Conservation (phyloP, 2,888 invertebrate species). For the Pyrrhia umbra region DNA sequence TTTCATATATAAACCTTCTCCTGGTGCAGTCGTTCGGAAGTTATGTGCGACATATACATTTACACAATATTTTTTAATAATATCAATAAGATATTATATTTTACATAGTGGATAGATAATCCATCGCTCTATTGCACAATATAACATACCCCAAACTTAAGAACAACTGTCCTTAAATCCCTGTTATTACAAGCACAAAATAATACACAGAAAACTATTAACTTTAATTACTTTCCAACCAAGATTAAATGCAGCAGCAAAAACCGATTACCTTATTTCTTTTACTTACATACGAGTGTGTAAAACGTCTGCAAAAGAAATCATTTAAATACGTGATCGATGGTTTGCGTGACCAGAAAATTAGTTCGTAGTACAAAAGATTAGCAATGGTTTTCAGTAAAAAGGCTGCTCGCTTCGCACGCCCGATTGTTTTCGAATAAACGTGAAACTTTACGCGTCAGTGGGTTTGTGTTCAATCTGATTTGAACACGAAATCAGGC, state of each 20-base stretch:
- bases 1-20: too few species aligned
- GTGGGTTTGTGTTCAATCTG: conserved; percentile 29
- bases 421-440: conserved; percentile 50
- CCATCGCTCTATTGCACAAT: too few species aligned
- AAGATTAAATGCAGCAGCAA: conserved; percentile 29
- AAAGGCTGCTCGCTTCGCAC: conserved; percentile 31
- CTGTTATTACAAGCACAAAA: too few species aligned
- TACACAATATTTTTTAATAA: too few species aligned
- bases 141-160: too few species aligned
- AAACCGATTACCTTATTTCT: conserved; percentile 2
- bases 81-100: too few species aligned
- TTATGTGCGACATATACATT: too few species aligned
- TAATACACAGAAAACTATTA: too few species aligned
- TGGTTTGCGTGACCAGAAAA: conserved; percentile 55
- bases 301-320: conserved; percentile 41
- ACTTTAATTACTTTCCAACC: too few species aligned
- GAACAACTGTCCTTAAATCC: too few species aligned
- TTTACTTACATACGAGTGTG: conserved; percentile 6
- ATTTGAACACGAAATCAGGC: conserved; percentile 38
- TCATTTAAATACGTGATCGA: conserved; percentile 57
- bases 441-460: conserved; percentile 49
- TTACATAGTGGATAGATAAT: too few species aligned
- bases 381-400: conserved; percentile 41
- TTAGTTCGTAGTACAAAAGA: conserved; percentile 53
- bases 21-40: too few species aligned